Evolutionary conservation across 2,113 vertebrate genomes (phyloP).

Genomic region (Cyanoderma ruficeps): DNA sequence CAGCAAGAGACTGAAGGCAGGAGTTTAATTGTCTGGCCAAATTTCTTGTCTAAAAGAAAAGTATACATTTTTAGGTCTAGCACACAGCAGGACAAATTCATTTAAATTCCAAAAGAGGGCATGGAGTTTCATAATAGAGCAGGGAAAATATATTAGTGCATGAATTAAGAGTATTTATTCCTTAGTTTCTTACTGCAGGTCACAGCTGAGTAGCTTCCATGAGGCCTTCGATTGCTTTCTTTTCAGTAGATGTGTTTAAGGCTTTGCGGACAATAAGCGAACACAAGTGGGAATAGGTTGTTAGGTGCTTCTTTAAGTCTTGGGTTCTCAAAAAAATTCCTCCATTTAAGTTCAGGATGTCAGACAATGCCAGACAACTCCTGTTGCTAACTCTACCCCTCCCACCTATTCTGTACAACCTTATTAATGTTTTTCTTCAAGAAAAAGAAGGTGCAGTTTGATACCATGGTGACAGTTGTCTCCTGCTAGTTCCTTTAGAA

Average conservation of each 20-base stretch:
- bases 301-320: neutral
- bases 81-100: neutral
- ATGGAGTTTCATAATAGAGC: neutral
- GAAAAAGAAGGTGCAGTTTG: neutral
- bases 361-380: neutral
- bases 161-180: neutral
- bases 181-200: neutral
- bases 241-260: neutral
- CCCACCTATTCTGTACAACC: neutral
- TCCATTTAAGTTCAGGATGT: neutral
- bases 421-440: neutral
- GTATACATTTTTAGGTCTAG: neutral
- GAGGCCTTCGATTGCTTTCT: neutral
- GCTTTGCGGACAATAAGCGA: neutral
- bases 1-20: neutral
- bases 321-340: neutral
- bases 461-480: neutral
- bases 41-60: neutral
- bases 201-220: neutral
- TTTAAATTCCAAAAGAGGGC: neutral
- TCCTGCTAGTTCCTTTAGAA: constrained; percentile 22
- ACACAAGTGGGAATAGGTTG: neutral
- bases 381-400: neutral
- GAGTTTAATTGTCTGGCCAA: neutral
- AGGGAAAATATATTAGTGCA: neutral